Conservation (phyloP, 2,888 invertebrate species). For the Heliconius cydno region DNA sequence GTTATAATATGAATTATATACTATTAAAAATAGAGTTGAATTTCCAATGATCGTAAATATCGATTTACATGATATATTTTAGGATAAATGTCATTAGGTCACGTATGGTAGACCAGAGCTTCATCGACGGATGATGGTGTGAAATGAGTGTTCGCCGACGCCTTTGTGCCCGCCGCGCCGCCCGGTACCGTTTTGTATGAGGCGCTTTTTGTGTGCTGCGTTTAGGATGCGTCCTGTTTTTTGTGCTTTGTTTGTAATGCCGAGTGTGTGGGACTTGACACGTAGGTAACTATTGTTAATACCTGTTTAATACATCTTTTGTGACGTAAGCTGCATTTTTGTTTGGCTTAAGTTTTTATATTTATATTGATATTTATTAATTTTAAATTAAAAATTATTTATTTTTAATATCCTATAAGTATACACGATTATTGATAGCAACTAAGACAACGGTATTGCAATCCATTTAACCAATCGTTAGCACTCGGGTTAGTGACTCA, state of each 20-base stretch:
- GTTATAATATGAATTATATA: constrained; percentile 45
- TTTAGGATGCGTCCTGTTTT: constrained; percentile 80
- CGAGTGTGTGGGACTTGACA: constrained; percentile 82
- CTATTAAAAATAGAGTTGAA: constrained; percentile 1
- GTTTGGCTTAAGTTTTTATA: constrained; percentile 48
- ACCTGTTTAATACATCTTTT: constrained; percentile 60
- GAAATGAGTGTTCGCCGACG: constrained; percentile 72
- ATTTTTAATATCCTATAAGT: neutral
- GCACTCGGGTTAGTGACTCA: constrained; percentile 62
- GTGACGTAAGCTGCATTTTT: constrained; percentile 55
- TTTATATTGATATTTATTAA: neutral
- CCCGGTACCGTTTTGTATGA: constrained; percentile 74
- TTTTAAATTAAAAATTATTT: neutral
- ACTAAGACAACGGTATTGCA: constrained; percentile 62
- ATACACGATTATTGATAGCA: constrained; percentile 5
- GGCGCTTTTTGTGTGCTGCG: constrained; percentile 73
- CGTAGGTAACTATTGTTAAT: constrained; percentile 80
- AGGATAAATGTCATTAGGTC: constrained; percentile 72
- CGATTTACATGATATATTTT: constrained; percentile 41
- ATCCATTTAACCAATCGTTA: constrained; percentile 71
- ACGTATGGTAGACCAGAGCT: constrained; percentile 66
- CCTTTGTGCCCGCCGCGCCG: constrained; percentile 71
- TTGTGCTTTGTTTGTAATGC: constrained; percentile 80
- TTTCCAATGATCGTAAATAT: neutral
- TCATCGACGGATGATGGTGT: constrained; percentile 71